These are phyloP conservation scores for Saturnia japonica DNA, from an alignment of 2,888 invertebrate species.

Conservation along the genomic window DNA sequence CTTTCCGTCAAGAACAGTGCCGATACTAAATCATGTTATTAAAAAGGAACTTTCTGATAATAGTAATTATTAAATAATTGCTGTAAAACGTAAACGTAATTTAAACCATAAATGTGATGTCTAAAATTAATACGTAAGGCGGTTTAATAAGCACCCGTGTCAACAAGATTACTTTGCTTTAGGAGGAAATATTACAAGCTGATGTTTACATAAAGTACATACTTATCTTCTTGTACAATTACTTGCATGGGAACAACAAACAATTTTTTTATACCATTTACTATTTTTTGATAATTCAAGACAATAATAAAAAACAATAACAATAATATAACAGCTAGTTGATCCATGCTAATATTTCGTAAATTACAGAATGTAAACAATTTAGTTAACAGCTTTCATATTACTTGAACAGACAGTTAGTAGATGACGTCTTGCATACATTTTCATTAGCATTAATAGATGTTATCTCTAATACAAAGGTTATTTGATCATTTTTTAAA, in stretches of 20 bases:
- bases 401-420: too few species aligned
- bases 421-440: too few species aligned
- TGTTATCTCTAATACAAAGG: too few species aligned
- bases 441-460: too few species aligned
- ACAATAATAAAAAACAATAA: too few species aligned
- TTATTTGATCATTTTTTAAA: too few species aligned
- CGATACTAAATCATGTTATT: too few species aligned
- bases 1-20: too few species aligned
- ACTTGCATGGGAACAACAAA: slow-evolving; percentile 32
- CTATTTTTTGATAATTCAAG: background rate
- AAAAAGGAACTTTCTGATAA: background rate
- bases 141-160: slow-evolving; percentile 45
- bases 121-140: slow-evolving; percentile 37
- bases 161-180: slow-evolving; percentile 58
- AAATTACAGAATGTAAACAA: too few species aligned
- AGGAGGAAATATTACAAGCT: slow-evolving; percentile 56
- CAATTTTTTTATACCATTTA: background rate
- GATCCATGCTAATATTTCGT: too few species aligned
- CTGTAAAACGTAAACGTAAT: background rate
- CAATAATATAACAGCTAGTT: too few species aligned
- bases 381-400: too few species aligned
- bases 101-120: background rate
- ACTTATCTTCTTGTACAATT: slow-evolving; percentile 42
- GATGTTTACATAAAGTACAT: slow-evolving; percentile 42
- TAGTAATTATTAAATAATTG: background rate